A percentile compares a stretch with the other conserved stretches of the same genome.
Conservation (phyloP, 2,888 invertebrate species). For the Agonopterix heracliana region DNA sequence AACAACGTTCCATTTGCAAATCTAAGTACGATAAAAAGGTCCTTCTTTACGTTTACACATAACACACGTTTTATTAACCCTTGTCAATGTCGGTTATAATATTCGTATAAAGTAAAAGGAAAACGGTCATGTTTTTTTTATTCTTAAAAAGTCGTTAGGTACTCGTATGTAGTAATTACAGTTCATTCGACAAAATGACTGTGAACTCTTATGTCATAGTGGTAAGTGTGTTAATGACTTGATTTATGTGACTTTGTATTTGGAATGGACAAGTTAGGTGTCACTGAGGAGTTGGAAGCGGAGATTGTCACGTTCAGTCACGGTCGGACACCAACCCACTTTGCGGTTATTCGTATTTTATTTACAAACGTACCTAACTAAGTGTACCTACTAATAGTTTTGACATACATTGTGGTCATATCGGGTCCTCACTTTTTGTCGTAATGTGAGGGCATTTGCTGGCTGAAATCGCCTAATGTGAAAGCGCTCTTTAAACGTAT, state of each 20-base stretch:
- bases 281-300: neutral
- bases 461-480: neutral
- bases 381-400: neutral
- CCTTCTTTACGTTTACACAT: neutral
- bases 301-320: conserved; percentile 31
- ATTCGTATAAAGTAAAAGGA: conserved; percentile 10
- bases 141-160: no score
- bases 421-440: neutral
- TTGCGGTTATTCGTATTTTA: conserved; percentile 22
- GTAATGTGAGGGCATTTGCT: neutral
- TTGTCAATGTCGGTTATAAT: conserved; percentile 42
- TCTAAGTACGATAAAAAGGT: neutral
- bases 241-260: no score
- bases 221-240: no score
- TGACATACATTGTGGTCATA: neutral
- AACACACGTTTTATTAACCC: conserved; percentile 32
- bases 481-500: no score
- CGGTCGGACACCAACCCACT: conserved; percentile 51
- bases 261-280: neutral
- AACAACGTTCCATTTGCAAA: no score
- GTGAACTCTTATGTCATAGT: no score
- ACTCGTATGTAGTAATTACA: no score
- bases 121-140: no score
- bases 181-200: no score
- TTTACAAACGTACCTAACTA: neutral